Evolutionary conservation across 2,113 vertebrate species (phyloP).

Genomic region (Peromyscus leucopus): DNA sequence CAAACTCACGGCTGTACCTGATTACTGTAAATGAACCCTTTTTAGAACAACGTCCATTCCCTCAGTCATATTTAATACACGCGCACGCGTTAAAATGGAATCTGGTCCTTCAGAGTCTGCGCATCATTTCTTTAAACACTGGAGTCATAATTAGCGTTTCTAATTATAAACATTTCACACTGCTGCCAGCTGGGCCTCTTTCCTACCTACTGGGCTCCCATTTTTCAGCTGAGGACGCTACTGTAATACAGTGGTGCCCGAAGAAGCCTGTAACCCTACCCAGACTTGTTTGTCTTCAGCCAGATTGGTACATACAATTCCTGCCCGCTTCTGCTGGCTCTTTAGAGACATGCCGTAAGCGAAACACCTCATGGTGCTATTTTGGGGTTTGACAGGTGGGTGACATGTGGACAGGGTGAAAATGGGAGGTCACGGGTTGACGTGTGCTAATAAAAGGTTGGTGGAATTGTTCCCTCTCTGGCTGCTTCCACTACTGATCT

Average conservation of each 20-base stretch:
- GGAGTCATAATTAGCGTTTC: slow-evolving; percentile 9
- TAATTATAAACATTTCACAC: slow-evolving; percentile 4
- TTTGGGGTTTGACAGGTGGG: slow-evolving; percentile 63
- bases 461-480: background rate
- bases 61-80: slow-evolving; percentile 2
- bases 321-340: background rate
- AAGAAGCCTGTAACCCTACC: background rate
- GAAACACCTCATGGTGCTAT: slow-evolving; percentile 20
- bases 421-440: background rate
- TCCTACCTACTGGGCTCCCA: background rate
- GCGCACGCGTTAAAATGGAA: slow-evolving; percentile 15
- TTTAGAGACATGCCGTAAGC: background rate
- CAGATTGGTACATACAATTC: background rate
- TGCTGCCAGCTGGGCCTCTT: background rate
- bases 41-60: slow-evolving; percentile 6
- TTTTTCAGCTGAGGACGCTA: background rate
- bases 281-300: background rate
- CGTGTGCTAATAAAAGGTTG: background rate
- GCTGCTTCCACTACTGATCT: background rate
- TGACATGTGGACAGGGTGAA: background rate
- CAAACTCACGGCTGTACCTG: background rate
- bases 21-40: background rate
- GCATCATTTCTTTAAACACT: slow-evolving; percentile 1
- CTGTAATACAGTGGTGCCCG: background rate
- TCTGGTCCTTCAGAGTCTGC: slow-evolving; percentile 15